Conservation (phyloP, 2,888 invertebrate genomes). For the Lamproptera curius region DNA sequence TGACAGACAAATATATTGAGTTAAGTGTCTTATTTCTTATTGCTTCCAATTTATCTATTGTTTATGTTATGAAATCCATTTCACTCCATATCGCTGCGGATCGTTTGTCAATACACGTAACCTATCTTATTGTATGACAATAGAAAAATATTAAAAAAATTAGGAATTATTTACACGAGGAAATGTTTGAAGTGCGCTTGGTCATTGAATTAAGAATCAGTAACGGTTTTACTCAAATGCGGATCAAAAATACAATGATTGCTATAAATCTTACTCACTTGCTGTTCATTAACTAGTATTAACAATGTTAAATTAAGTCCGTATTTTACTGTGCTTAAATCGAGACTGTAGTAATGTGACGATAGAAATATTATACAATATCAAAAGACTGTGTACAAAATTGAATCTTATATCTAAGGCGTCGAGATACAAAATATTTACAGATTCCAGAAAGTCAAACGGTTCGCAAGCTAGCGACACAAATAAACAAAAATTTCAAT, state of each 20-base stretch:
- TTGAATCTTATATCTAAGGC: conserved; percentile 29
- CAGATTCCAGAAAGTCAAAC: conserved; percentile 22
- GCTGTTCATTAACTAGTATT: background rate
- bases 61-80: no score
- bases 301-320: background rate
- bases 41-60: no score
- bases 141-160: conserved; percentile 35
- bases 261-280: conserved; percentile 3
- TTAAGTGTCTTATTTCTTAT: no score
- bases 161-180: conserved; percentile 32
- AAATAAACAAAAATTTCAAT: no score
- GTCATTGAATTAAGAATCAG: conserved; percentile 4
- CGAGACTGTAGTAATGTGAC: conserved; percentile 20
- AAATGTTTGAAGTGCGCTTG: conserved; percentile 13
- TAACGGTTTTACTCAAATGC: conserved; percentile 7
- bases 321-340: background rate
- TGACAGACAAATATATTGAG: no score
- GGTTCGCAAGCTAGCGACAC: conserved; percentile 12
- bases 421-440: conserved; percentile 40
- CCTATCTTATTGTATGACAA: conserved; percentile 26
- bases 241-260: conserved; percentile 18
- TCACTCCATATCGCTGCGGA: background rate
- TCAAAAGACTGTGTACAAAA: conserved; percentile 36
- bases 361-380: conserved; percentile 31
- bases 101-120: conserved; percentile 4